Percentiles rank a stretch among this genome's conserved stretches.
Conservation (phyloP, 2,113 vertebrate genomes). For the Semnornis frantzii region DNA sequence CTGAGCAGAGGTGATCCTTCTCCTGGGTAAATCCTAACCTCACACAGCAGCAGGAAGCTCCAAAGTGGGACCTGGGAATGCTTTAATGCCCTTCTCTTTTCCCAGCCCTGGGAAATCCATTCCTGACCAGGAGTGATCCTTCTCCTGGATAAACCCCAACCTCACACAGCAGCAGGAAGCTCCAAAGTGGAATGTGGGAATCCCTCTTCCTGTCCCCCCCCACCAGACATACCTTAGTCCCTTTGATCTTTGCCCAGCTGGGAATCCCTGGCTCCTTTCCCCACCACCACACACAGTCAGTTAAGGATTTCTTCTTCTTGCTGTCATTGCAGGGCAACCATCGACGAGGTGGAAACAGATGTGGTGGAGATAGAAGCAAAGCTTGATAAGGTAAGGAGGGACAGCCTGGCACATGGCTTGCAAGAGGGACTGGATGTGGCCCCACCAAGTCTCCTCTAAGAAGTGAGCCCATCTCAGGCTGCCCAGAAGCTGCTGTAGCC, state of each 20-base stretch:
- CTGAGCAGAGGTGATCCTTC: not conserved
- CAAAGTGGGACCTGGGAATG: not conserved
- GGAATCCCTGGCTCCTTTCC: not conserved
- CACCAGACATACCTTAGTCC: not conserved
- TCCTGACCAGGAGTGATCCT: not conserved
- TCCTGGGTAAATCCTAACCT: rapidly evolving
- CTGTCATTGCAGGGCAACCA: constrained; percentile 86
- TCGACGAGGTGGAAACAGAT: constrained; percentile 96
- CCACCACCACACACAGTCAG: not conserved
- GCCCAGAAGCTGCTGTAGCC: not conserved
- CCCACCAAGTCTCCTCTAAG: not conserved
- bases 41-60: not conserved
- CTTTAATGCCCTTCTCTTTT: not conserved
- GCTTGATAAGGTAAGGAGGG: constrained; percentile 90
- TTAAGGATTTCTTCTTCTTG: not conserved
- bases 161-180: not conserved
- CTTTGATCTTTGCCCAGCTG: not conserved
- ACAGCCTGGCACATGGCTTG: rapidly evolving
- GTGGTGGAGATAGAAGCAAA: constrained; percentile 97
- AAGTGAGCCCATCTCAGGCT: not conserved
- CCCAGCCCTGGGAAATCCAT: not conserved
- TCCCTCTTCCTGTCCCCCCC: not conserved
- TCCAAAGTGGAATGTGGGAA: not conserved
- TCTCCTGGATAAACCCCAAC: rapidly evolving
- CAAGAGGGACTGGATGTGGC: not conserved